Evolutionary conservation across 2,888 invertebrate genomes (phyloP), one percentile per base, ranked within the genome.

Genomic region (Tipula lateralis): DNA sequence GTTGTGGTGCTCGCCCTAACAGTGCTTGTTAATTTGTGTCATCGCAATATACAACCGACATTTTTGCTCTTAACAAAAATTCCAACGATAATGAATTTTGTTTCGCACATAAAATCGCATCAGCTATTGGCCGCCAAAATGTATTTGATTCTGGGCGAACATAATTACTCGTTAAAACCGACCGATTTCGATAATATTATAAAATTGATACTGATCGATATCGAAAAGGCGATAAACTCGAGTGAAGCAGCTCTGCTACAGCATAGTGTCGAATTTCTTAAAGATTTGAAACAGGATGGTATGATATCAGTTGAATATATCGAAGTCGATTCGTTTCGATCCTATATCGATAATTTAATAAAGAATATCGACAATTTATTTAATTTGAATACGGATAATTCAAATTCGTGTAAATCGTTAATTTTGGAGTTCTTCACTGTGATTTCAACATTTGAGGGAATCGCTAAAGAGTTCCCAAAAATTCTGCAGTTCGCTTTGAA

Each of bases 11-110:
- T 93, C 83, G 92, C 93, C 0, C 90, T 96, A 0, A 94, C 95
- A 0, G 93, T 96, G 13, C 89, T 96, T 0, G 94, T 95, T 0
- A 96, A 96, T 90, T 89, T 96, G 2, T 96, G 95, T 88, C 95
- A 95, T 87, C 94, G 94, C 86, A 96, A 96, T 89, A 89, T 94
- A 85, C 93, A 95, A 0, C 95, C 94, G 0, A 92, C 82, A 9
- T 82, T 95, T 66, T 94, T 95, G 87, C 92, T 94, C 0, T 90
- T 96, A 34, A 93, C 95, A 91, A 92, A 94, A 86, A 93, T 93
- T 5, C 93, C 95, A 0, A 94, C 95, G 84, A 88, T 89, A 7
- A 88, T 89, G 6, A 88, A 87, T 36, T 90, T 90, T 44, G 88
- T 88, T 32, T 86, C 88, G 0, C 87, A 88, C 84, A 89, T 90